These are phyloP conservation scores for Oegoconia quadripuncta DNA, from an alignment of 2,888 invertebrate species.

Conservation along the genomic window DNA sequence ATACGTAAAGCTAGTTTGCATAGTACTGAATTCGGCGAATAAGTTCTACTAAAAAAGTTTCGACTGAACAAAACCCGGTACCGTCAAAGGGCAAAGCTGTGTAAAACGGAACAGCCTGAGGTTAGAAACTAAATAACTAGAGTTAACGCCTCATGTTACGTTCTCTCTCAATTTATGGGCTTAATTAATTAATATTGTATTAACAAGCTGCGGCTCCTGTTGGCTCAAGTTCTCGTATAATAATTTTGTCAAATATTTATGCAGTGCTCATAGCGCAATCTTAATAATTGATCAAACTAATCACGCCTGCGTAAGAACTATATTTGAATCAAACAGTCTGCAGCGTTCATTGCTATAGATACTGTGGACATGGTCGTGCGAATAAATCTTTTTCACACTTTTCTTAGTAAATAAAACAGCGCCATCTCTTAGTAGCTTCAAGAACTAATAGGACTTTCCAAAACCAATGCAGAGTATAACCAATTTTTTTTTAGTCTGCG, in stretches of 20 bases:
- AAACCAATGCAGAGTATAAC: too few relatives aligned
- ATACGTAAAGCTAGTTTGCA: too few relatives aligned
- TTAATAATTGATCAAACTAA: slow-evolving; percentile 15
- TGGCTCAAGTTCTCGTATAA: slow-evolving; percentile 48
- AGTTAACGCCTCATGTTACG: slow-evolving; percentile 41
- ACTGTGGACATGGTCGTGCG: too few relatives aligned
- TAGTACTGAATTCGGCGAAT: too few relatives aligned
- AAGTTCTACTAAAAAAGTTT: not conserved
- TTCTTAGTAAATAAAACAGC: too few relatives aligned
- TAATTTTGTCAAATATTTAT: slow-evolving; percentile 55
- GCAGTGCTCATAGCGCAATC: slow-evolving; percentile 16
- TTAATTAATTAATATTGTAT: slow-evolving; percentile 63
- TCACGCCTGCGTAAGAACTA: slow-evolving; percentile 2
- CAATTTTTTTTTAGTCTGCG: too few relatives aligned
- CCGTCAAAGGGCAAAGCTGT: not conserved
- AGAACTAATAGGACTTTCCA: too few relatives aligned
- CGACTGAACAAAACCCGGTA: not conserved
- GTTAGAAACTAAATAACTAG: slow-evolving; percentile 8
- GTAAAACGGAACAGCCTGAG: not conserved
- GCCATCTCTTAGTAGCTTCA: too few relatives aligned
- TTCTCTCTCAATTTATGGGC: slow-evolving; percentile 38
- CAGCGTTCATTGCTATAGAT: too few relatives aligned
- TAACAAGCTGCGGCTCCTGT: slow-evolving; percentile 51
- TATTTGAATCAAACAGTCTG: too few relatives aligned
- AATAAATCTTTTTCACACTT: too few relatives aligned